These are phyloP conservation scores for Samia ricini DNA, from an alignment of 1,140 invertebrate species.

Conservation along the genomic window DNA sequence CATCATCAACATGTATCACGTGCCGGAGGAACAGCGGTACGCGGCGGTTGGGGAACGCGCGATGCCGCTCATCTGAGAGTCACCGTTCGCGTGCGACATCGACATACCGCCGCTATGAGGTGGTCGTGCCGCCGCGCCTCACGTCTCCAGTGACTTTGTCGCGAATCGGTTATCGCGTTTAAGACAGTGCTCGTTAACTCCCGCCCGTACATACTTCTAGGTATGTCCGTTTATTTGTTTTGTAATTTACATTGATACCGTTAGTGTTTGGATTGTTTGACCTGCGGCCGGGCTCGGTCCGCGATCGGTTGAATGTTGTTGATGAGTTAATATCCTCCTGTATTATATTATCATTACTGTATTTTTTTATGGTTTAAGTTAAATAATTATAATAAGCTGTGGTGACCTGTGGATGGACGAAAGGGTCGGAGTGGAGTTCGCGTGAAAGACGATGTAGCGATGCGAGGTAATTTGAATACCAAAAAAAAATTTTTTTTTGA, in stretches of 20 bases:
- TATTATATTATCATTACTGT: slow-evolving; percentile 74
- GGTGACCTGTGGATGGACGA: slow-evolving; percentile 59
- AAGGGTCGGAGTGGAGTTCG: slow-evolving; percentile 39
- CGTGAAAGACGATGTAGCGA: slow-evolving; percentile 59
- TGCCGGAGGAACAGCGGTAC: slow-evolving; percentile 77
- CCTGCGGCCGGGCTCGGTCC: slow-evolving; percentile 42
- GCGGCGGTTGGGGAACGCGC: slow-evolving; percentile 71
- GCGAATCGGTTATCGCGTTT: slow-evolving; percentile 42
- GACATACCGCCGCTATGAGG: slow-evolving; percentile 78
- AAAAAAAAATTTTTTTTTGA: slow-evolving; percentile 77
- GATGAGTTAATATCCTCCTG: slow-evolving; percentile 64
- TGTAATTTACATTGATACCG: slow-evolving; percentile 51
- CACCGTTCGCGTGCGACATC: slow-evolving; percentile 77
- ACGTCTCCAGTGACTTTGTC: slow-evolving; percentile 54
- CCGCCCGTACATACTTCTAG: slow-evolving; percentile 65
- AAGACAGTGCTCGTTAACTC: slow-evolving; percentile 63
- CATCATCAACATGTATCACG: slow-evolving; percentile 82
- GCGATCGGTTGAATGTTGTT: slow-evolving; percentile 72
- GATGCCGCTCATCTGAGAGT: slow-evolving; percentile 77
- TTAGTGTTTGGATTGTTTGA: slow-evolving; percentile 59
- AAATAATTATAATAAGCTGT: slow-evolving; percentile 69
- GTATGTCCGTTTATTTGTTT: slow-evolving; percentile 74
- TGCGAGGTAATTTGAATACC: slow-evolving; percentile 72
- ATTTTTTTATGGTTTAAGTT: slow-evolving; percentile 74
- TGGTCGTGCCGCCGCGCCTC: slow-evolving; percentile 47